These are phyloP conservation scores for Chymomyza fuscimana DNA, from an alignment of 2,888 invertebrate species.

Conservation along the genomic window DNA sequence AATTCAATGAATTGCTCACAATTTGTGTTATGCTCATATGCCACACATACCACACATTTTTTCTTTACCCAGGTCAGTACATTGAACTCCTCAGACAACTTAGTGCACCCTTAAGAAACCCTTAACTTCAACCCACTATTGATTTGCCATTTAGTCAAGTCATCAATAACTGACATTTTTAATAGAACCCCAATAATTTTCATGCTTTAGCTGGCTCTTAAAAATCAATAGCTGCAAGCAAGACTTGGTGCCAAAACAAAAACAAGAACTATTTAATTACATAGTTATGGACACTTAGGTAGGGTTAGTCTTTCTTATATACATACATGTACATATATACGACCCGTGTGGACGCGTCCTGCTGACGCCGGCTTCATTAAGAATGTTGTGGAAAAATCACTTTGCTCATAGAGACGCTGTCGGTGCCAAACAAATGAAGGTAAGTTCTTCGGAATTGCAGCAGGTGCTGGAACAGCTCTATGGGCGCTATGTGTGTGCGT, in stretches of 20 bases:
- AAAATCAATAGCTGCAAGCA: constrained; percentile 5
- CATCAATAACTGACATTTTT: constrained; percentile 1
- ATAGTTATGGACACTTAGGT: background rate
- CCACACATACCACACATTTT: background rate
- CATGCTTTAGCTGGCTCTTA: background rate
- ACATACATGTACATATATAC: background rate
- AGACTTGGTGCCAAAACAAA: background rate
- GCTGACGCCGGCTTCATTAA: constrained; percentile 1
- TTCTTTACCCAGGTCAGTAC: background rate
- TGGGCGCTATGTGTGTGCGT: constrained; percentile 12
- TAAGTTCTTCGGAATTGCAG: background rate
- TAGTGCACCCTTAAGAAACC: background rate
- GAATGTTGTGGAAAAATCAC: constrained; percentile 1
- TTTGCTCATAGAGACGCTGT: background rate
- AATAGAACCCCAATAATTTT: background rate
- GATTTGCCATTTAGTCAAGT: constrained; percentile 5
- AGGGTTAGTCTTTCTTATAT: background rate
- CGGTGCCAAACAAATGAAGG: constrained; percentile 4
- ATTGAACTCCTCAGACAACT: background rate
- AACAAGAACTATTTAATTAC: constrained; percentile 2
- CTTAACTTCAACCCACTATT: background rate
- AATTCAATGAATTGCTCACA: background rate
- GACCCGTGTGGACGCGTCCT: background rate
- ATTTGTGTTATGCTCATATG: background rate
- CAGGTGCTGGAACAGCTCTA: background rate